Conservation (phyloP, 2,113 vertebrate species). For the Camelus bactrianus region DNA sequence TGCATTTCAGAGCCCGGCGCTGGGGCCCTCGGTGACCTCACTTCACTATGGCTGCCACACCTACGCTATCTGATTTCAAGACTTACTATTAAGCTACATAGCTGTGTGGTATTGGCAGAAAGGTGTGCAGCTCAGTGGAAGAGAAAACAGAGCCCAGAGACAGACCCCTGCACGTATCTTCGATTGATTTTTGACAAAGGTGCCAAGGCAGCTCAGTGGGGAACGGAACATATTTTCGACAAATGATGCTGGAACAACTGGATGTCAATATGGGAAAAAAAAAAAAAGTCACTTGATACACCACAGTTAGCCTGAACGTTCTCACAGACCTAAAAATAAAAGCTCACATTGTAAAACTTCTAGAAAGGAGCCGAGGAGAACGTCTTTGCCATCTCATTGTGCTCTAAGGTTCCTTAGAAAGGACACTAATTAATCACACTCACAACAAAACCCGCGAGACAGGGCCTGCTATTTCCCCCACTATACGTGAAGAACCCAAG, state of each 20-base stretch:
- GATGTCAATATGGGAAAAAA: neutral
- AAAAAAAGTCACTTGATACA: accelerated
- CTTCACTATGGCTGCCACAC: accelerated
- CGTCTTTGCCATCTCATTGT: neutral
- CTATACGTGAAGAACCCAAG: neutral
- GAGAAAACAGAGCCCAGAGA: neutral
- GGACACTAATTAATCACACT: accelerated
- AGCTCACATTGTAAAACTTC: neutral
- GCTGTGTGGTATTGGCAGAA: neutral
- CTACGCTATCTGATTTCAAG: accelerated
- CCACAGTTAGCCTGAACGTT: neutral
- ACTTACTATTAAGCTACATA: neutral
- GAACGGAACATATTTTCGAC: neutral
- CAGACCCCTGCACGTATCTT: accelerated
- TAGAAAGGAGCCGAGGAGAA: neutral
- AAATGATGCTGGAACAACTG: accelerated
- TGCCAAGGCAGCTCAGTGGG: neutral
- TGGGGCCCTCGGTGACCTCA: neutral
- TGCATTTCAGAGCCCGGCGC: neutral
- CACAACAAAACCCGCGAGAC: accelerated
- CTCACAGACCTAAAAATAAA: neutral
- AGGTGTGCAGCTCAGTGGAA: neutral
- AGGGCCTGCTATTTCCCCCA: accelerated
- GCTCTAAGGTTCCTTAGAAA: neutral
- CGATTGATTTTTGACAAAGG: neutral